A percentile compares a stretch with the other conserved stretches of the same genome.
Conservation (phyloP, 2,888 invertebrate species). For the Tenodera sinensis region DNA sequence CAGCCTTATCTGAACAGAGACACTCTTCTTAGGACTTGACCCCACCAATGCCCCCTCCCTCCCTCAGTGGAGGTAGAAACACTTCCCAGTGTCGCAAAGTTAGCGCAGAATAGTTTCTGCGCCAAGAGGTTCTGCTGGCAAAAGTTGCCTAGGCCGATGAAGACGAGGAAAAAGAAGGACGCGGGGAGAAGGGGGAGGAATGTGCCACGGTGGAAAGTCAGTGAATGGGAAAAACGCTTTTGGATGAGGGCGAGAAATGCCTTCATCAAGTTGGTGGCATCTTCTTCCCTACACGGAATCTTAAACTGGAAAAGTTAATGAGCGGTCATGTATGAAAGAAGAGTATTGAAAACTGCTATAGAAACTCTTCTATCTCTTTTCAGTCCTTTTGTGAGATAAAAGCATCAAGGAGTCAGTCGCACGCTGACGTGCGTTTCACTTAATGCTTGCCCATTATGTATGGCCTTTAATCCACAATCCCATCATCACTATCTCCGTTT, state of each 20-base stretch:
- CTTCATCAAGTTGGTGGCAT: conserved; percentile 17
- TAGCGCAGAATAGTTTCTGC: background rate
- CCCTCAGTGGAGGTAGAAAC: background rate
- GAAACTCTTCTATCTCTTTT: conserved; percentile 22
- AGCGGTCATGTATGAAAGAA: conserved; percentile 29
- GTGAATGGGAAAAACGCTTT: conserved; percentile 30
- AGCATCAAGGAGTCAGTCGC: conserved; percentile 6
- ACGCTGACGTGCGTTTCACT: background rate
- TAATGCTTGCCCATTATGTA: background rate
- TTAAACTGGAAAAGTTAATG: conserved; percentile 31
- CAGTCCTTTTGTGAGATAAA: conserved; percentile 15
- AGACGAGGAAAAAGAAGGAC: background rate
- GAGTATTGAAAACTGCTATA: conserved; percentile 26
- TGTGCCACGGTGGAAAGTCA: conserved; percentile 20
- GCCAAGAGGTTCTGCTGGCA: background rate
- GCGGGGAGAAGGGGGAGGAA: background rate
- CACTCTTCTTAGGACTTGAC: background rate
- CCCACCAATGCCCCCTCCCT: too few species aligned
- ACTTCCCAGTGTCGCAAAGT: background rate
- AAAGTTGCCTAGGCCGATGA: background rate
- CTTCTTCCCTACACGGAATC: conserved; percentile 23
- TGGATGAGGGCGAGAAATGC: conserved; percentile 24
- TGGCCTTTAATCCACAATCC: background rate
- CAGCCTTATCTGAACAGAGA: background rate
- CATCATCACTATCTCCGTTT: background rate